A percentile compares a stretch with the other conserved stretches of the same genome.
phyloP scores from a whole-genome alignment of 2,113 vertebrate genomes.

The Xiphophorus couchianus region DNA sequence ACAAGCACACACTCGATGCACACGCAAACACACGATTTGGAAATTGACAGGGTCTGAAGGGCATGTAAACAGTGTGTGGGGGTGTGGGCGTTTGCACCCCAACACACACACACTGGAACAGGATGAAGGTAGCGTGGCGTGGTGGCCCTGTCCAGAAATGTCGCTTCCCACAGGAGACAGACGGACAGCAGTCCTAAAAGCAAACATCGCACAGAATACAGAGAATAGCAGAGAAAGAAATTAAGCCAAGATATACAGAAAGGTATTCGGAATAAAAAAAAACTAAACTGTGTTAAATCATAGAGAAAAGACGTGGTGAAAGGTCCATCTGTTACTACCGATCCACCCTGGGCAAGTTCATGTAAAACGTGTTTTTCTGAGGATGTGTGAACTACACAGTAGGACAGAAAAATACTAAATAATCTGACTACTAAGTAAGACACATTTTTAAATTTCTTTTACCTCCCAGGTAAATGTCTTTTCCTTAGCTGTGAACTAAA shows the following conservation, averaged over 20 bases:
- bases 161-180: slow-evolving; percentile 55
- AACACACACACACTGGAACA: slow-evolving; percentile 49
- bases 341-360: slow-evolving; percentile 33
- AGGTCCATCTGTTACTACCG: slow-evolving; percentile 63
- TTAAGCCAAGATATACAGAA: not conserved
- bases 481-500: no score
- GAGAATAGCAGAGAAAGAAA: not conserved
- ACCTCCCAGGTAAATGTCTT: no score
- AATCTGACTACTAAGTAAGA: no score
- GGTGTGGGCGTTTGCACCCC: no score
- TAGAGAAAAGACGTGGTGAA: slow-evolving; percentile 31
- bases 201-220: slow-evolving; percentile 29
- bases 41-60: slow-evolving; percentile 48
- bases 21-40: slow-evolving; percentile 37
- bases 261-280: slow-evolving; percentile 18
- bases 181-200: slow-evolving; percentile 33
- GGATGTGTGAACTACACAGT: slow-evolving; percentile 11
- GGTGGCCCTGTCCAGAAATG: slow-evolving; percentile 65
- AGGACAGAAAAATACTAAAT: not conserved
- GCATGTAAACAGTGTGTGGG: slow-evolving; percentile 3
- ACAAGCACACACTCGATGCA: slow-evolving; percentile 13
- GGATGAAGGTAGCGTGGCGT: slow-evolving; percentile 65
- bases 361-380: slow-evolving; percentile 21
- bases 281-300: not conserved
- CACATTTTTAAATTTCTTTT: no score